Base-by-base conservation (phyloP, 37 sponge, comb jelly and placozoan species). In the Cliona cf. orientalis region DNA sequence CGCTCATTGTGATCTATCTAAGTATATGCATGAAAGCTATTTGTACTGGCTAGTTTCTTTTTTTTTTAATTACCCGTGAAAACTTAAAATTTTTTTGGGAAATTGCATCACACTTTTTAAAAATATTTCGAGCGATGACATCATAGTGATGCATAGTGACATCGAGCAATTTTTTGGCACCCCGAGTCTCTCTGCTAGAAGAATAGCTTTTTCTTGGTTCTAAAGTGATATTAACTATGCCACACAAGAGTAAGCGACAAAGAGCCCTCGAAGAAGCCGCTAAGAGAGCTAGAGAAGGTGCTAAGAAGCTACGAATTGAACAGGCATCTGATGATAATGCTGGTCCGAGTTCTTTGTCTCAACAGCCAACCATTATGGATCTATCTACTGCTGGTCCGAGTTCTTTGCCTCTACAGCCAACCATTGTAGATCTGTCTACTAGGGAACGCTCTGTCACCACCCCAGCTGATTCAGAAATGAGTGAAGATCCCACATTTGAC, bases 231-330 rank as follows among this genome's bases (percentile, higher is more conserved):
- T 71, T 17, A 21, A 65, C 3, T 35, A 78, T 78, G 79, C 79
- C 66, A 29, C 66, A 34, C 17, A 64, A 66, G 46, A 64, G 28
- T 36, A 64, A 64, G 67, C 36, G 79, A 42, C 45, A 65, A 45
- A 78, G 63, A 45, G 21, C 5, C 28, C 46, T 68, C 11, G 29
- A 49, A n/a, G 58, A 40, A 25, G 42, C 12, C 44, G 67, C 66
- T 17, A 37, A 26, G 34, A 68, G 25, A 9, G 80, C 70, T 22
- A 56, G 80, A 80, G 80, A 74, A 71, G 72, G 72, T 17, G 38
- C 57, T 3, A 57, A 74, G 75, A 34, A 40, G 39, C 29, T 26
- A 37, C 68, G 41, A 25, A 37, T 1, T 34, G 70, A 19, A 28
- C 63, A 7, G 12, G 63, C 7, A 5, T 6, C 63, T n/a, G 23